These are phyloP conservation scores for Euura saliciscinereae DNA, from an alignment of 1,140 invertebrate genomes.

Conservation along the genomic window DNA sequence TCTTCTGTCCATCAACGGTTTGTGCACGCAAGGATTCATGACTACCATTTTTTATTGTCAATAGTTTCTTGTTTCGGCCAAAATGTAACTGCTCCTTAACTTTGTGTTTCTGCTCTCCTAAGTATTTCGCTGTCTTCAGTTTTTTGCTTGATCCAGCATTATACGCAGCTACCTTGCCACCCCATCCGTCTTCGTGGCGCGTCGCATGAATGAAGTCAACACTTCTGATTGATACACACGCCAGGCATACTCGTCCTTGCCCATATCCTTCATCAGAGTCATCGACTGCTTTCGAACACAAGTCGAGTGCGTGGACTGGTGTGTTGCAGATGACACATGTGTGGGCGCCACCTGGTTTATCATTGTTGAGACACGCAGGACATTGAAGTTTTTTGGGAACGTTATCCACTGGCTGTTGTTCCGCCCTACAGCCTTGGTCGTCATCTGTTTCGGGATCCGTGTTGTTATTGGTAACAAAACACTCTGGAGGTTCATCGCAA, in stretches of 20 bases:
- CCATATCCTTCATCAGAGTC: conserved; percentile 25
- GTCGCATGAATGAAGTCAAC: background rate
- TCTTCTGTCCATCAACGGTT: conserved; percentile 10
- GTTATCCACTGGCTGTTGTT: background rate
- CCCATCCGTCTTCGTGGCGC: conserved; percentile 20
- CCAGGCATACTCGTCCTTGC: conserved; percentile 23
- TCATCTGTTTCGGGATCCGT: background rate
- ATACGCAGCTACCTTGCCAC: background rate
- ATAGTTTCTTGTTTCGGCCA: background rate
- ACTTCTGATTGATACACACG: conserved; percentile 8
- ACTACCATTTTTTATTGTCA: conserved; percentile 23
- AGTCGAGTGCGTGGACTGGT: conserved; percentile 23
- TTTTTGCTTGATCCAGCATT: background rate
- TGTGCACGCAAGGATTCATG: background rate
- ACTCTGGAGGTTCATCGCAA: background rate
- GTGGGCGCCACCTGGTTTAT: conserved; percentile 22
- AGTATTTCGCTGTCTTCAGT: conserved; percentile 10
- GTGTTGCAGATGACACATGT: conserved; percentile 23
- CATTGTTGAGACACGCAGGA: conserved; percentile 23
- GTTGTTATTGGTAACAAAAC: too few relatives aligned
- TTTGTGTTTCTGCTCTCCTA: background rate
- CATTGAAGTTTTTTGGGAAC: background rate
- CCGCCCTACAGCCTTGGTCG: background rate
- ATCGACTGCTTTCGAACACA: conserved; percentile 22
- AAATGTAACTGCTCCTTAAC: conserved; percentile 10